Evolutionary conservation across 2,113 vertebrate species (phyloP).

Genomic region (Chroicocephalus ridibundus): DNA sequence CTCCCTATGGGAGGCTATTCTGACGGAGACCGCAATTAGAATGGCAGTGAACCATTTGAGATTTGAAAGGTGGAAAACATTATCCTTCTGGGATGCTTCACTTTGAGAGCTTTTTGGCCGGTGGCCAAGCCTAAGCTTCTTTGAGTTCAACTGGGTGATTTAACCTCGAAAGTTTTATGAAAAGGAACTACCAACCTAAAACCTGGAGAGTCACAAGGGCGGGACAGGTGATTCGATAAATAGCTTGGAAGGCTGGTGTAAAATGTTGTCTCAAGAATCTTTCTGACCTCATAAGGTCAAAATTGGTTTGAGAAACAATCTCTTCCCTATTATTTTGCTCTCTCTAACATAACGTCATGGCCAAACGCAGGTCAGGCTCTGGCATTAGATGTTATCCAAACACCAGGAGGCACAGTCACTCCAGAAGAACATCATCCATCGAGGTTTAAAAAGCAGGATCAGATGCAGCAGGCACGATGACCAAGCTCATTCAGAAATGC

Average conservation of each 20-base stretch:
- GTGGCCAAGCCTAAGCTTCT: background rate
- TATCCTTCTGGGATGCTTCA: background rate
- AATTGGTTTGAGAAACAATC: background rate
- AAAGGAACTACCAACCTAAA: background rate
- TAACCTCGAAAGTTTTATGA: background rate
- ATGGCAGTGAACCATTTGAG: background rate
- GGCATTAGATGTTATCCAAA: background rate
- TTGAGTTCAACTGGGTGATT: background rate
- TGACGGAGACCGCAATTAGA: conserved; percentile 34
- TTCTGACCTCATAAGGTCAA: background rate
- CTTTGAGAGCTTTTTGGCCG: background rate
- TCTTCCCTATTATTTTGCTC: background rate
- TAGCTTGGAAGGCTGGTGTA: background rate
- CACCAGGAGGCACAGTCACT: background rate
- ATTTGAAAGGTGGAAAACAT: conserved; percentile 24
- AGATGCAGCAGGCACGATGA: background rate
- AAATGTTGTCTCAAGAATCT: background rate
- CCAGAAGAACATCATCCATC: background rate
- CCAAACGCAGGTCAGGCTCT: background rate
- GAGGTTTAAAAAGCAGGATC: background rate
- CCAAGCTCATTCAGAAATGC: background rate
- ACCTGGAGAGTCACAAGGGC: background rate
- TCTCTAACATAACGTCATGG: accelerated
- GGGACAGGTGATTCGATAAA: background rate
- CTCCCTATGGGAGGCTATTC: background rate